Evolutionary conservation across 2,888 invertebrate genomes (phyloP).

Genomic region (Philopedon plagiatum): DNA sequence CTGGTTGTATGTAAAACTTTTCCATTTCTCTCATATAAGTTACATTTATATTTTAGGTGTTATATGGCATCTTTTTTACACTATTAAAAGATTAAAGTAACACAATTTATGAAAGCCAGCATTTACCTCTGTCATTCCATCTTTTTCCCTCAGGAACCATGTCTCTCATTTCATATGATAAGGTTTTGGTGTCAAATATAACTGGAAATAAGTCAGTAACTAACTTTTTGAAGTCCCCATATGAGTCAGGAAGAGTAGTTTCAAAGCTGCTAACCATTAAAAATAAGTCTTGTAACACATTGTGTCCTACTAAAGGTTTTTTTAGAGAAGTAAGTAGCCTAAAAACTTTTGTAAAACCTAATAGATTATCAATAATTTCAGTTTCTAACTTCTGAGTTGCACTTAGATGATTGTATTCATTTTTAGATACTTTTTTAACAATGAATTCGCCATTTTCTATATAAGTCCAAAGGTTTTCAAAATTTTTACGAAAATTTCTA

Average conservation of each 20-base stretch:
- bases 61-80: too few relatives aligned
- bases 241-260: conserved; percentile 77
- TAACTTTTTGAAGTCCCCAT: conserved; percentile 76
- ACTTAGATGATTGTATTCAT: conserved; percentile 61
- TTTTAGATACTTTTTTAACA: conserved; percentile 63
- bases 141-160: conserved; percentile 61
- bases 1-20: too few relatives aligned
- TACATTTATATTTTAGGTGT: too few relatives aligned
- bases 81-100: not conserved
- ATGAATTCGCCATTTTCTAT: conserved; percentile 63
- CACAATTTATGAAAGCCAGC: not conserved
- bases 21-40: too few relatives aligned
- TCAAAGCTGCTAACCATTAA: conserved; percentile 82
- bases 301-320: conserved; percentile 85
- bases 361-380: conserved; percentile 70
- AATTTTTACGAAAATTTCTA: conserved; percentile 72
- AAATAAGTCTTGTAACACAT: conserved; percentile 79
- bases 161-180: conserved; percentile 73
- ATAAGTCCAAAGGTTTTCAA: conserved; percentile 64
- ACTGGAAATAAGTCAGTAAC: conserved; percentile 76
- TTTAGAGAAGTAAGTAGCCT: conserved; percentile 72
- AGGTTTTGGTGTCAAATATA: conserved; percentile 82
- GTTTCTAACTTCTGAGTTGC: conserved; percentile 69
- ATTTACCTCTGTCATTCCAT: conserved; percentile 66
- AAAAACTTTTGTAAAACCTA: conserved; percentile 80